A percentile compares a stretch with the other conserved stretches of the same genome.
Evolutionary conservation across 1,140 invertebrate species (phyloP).

Genomic region (Agraylea sexmaculata): DNA sequence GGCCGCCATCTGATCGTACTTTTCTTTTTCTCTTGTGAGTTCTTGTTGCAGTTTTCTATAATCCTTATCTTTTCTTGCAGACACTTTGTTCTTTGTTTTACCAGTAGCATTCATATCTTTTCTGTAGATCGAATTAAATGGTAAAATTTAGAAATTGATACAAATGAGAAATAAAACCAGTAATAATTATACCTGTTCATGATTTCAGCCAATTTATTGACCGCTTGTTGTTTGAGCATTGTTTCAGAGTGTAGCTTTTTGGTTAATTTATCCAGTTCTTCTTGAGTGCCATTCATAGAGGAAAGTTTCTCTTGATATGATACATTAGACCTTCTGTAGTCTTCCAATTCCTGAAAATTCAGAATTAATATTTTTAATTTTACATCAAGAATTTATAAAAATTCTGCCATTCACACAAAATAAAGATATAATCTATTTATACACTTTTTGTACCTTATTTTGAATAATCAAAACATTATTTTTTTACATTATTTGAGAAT

Average conservation of each 20-base stretch:
- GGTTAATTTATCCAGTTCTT: constrained; percentile 72
- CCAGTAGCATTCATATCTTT: constrained; percentile 60
- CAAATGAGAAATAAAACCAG: constrained; percentile 26
- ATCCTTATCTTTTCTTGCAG: constrained; percentile 89
- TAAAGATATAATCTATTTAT: no score
- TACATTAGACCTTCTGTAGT: constrained; percentile 61
- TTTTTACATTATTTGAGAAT: no score
- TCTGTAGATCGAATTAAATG: constrained; percentile 27
- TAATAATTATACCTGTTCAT: constrained; percentile 58
- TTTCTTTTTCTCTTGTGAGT: constrained; percentile 86
- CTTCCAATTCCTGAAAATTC: constrained; percentile 46
- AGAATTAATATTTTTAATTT: no score
- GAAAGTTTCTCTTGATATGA: constrained; percentile 54
- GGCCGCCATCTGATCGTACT: constrained; percentile 74
- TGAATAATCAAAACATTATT: no score
- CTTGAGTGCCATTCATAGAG: constrained; percentile 50
- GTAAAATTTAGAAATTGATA: neutral
- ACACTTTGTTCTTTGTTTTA: constrained; percentile 60
- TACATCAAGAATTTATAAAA: no score
- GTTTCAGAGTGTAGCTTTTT: constrained; percentile 83
- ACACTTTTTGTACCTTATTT: no score
- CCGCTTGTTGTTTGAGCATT: constrained; percentile 81
- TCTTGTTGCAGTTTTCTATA: constrained; percentile 91
- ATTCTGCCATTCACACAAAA: no score
- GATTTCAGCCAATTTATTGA: constrained; percentile 94